Percentiles rank a stretch among this genome's conserved stretches.
Evolutionary conservation across 2,888 invertebrate genomes (phyloP).

Genomic region (Trachelus iudaicus): DNA sequence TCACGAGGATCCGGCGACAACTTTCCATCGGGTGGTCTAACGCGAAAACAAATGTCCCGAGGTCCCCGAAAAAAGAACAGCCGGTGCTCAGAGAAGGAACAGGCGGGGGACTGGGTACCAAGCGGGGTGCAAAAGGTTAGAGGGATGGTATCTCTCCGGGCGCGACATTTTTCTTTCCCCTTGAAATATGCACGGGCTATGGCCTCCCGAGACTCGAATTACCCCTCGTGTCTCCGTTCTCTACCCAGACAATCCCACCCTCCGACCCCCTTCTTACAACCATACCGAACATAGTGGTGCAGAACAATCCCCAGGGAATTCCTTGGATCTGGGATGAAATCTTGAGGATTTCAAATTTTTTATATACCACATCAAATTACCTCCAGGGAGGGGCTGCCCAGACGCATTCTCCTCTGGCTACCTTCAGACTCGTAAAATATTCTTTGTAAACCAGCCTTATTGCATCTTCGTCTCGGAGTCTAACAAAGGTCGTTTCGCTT

Average conservation of each 20-base stretch:
- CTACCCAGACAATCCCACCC: neutral
- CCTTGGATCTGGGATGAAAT: neutral
- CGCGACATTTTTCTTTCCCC: conserved; percentile 26
- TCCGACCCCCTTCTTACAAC: neutral
- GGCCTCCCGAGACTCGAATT: conserved; percentile 29
- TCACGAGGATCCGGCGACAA: conserved; percentile 28
- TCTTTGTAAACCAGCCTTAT: conserved; percentile 24
- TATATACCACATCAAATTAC: neutral
- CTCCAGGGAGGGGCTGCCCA: neutral
- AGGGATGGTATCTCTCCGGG: conserved; percentile 13
- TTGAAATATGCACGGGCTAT: conserved; percentile 34
- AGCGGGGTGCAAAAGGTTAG: neutral
- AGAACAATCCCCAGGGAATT: neutral
- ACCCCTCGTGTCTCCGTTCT: conserved; percentile 10
- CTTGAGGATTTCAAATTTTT: neutral
- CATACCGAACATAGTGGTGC: neutral
- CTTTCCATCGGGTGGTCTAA: conserved; percentile 33
- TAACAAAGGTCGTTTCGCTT: conserved; percentile 9
- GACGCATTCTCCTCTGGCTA: neutral
- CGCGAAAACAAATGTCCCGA: conserved; percentile 39
- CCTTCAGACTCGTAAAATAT: conserved; percentile 1
- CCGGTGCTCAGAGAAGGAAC: neutral
- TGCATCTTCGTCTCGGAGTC: conserved; percentile 10
- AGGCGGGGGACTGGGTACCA: neutral
- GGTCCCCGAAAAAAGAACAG: neutral